Evolutionary conservation across 2,797 vertebrate genomes (phyloP).

Genomic region (Muscicapa striata): DNA sequence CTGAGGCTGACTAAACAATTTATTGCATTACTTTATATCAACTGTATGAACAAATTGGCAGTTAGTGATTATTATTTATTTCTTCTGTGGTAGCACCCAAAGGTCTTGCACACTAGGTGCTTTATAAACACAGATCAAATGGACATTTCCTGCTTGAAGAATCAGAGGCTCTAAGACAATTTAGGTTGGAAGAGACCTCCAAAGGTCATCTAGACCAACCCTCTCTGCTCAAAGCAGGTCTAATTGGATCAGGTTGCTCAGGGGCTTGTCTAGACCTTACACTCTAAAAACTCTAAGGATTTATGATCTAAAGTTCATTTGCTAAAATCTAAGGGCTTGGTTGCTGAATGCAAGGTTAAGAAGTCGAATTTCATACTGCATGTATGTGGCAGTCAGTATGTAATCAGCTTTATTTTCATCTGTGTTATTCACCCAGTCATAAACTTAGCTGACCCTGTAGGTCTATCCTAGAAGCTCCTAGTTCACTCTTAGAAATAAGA

Average conservation of each 20-base stretch:
- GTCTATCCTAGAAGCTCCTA: neutral
- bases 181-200: slow-evolving; percentile 1
- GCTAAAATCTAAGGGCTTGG: slow-evolving; percentile 27
- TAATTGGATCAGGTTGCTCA: slow-evolving; percentile 23
- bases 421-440: neutral
- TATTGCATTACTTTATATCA: neutral
- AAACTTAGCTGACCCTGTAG: neutral
- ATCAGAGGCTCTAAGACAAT: neutral
- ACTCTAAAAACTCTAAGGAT: neutral
- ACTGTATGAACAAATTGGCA: neutral
- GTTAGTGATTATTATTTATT: slow-evolving; percentile 31
- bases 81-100: neutral
- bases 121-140: slow-evolving; percentile 35
- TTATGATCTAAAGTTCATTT: slow-evolving; percentile 25
- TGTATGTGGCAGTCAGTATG: neutral
- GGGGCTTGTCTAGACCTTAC: neutral
- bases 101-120: neutral
- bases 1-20: neutral
- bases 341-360: neutral
- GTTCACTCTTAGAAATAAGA: neutral
- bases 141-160: neutral
- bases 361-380: neutral
- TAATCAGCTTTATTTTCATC: slow-evolving; percentile 1
- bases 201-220: neutral
- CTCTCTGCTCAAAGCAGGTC: slow-evolving; percentile 1